Evolutionary conservation across 2,888 invertebrate genomes (phyloP).

Genomic region (Polia nebulosa): DNA sequence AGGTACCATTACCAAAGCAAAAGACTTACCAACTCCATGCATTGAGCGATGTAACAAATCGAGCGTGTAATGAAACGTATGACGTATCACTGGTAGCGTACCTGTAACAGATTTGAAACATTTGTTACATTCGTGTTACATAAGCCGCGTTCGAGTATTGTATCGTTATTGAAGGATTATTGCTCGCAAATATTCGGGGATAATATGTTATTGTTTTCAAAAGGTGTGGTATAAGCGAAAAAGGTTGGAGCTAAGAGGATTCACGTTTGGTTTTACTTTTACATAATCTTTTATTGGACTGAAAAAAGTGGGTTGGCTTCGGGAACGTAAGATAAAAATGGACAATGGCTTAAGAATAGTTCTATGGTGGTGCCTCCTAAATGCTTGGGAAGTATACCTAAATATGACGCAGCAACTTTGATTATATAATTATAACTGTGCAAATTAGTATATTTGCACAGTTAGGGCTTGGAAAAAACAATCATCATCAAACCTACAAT

Average conservation of each 20-base stretch:
- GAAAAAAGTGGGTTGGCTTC: background rate
- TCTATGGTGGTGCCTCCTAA: too few relatives aligned
- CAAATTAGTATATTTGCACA: too few relatives aligned
- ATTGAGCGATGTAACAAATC: slow-evolving; percentile 56
- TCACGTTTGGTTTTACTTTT: slow-evolving; percentile 29
- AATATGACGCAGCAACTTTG: too few relatives aligned
- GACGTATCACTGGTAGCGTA: slow-evolving; percentile 57
- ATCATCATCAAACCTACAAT: too few relatives aligned
- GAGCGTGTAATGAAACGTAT: slow-evolving; percentile 68
- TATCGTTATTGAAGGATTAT: slow-evolving; percentile 59
- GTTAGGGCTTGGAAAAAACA: too few relatives aligned
- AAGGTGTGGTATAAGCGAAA: slow-evolving; percentile 11
- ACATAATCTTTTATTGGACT: slow-evolving; percentile 31
- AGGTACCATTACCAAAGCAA: slow-evolving; percentile 6
- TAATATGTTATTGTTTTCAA: slow-evolving; percentile 47
- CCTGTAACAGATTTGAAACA: slow-evolving; percentile 65
- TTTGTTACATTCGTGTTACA: slow-evolving; percentile 57
- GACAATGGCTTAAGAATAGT: too few relatives aligned
- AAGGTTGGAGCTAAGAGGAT: slow-evolving; percentile 26
- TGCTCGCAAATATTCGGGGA: slow-evolving; percentile 31
- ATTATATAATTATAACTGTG: too few relatives aligned
- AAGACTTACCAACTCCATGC: slow-evolving; percentile 36
- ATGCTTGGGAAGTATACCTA: too few relatives aligned
- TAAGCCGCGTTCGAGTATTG: slow-evolving; percentile 41
- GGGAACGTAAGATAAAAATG: background rate